Evolutionary conservation across 2,113 vertebrate genomes (phyloP), one percentile per base, ranked within the genome.

Genomic region (Thryonomys swinderianus): DNA sequence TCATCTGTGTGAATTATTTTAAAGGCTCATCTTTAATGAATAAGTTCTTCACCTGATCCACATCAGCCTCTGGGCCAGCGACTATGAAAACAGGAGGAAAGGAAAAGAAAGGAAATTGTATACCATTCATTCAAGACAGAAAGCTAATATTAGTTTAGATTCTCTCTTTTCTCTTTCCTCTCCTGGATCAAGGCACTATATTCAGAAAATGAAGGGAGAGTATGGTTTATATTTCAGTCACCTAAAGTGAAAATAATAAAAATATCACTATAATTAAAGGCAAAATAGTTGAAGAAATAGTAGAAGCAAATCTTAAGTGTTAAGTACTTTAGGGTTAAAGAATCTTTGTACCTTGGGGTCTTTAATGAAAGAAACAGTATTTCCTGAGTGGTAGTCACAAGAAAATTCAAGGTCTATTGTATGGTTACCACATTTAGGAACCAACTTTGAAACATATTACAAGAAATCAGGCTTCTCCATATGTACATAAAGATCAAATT

Each of bases 391-490:
- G 13, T 55, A 78, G 42, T 84, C 20, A 82, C 45, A 53, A 78
- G 59, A 86, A 93, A 88, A 40, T 2, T 18, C 17, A 57, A 61
- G 12, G 11, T 85, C 17, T 64, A 80, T 87, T 62, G 83, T 32
- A 55, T 17, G 93, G 32, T 84, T 25, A 69, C 51, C 2, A 37
- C 21, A 84, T 7, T 93, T 27, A 85, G 85, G 6, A 87, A 67
- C 9, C 23, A 87, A n/a, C 73, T 96, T 91, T 80, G 90, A 92
- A 76, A 12, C 4, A 69, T 25, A 94, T 34, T 32, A 48, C n/a
- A 86, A 11, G 16, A 82, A 91, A 0, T 80, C 25, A 76, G 13
- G 1, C 74, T 92, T 67, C 14, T 66, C 17, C 18, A 48, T 74
- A 71, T 61, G 2, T 59, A 17, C n/a, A n/a, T 87, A 67, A 83